Percentiles rank a stretch among this genome's conserved stretches.
These are phyloP conservation scores for Pogona vitticeps DNA, from an alignment of 2,113 vertebrate genomes.

Conservation along the genomic window DNA sequence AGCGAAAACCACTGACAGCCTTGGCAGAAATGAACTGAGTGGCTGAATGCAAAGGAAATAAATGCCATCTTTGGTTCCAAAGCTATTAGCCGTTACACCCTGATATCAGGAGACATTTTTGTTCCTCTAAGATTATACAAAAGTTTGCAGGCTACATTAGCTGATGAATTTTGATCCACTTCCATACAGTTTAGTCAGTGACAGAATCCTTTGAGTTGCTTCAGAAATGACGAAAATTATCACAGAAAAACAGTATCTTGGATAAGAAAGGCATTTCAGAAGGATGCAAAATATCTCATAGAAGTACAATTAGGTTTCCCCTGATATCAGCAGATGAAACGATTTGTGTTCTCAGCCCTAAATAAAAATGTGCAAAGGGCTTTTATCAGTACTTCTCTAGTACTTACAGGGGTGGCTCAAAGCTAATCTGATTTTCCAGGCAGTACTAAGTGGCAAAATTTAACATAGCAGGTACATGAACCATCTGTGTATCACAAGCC, in stretches of 20 bases:
- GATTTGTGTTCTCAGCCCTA: conserved; percentile 18
- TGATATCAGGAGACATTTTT: neutral
- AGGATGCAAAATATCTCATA: conserved; percentile 35
- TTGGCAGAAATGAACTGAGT: neutral
- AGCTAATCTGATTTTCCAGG: conserved; percentile 11
- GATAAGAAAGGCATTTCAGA: conserved; percentile 45
- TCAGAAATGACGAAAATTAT: conserved; percentile 26
- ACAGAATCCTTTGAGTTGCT: conserved; percentile 27
- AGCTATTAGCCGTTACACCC: neutral
- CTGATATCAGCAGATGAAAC: conserved; percentile 18
- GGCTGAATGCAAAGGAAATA: neutral
- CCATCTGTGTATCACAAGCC: conserved; percentile 33
- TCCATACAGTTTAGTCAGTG: conserved; percentile 16
- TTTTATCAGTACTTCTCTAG: conserved; percentile 25
- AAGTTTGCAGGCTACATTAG: conserved; percentile 27
- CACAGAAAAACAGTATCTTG: conserved; percentile 34
- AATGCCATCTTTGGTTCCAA: neutral
- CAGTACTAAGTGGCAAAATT: conserved; percentile 21
- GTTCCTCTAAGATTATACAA: neutral
- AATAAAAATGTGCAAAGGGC: neutral
- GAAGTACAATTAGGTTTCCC: conserved; percentile 38
- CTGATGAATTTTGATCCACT: conserved; percentile 5
- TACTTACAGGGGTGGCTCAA: conserved; percentile 15
- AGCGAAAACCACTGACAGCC: neutral
- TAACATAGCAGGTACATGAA: conserved; percentile 11